Conservation (phyloP, 1,140 invertebrate species). For the Apis florea region DNA sequence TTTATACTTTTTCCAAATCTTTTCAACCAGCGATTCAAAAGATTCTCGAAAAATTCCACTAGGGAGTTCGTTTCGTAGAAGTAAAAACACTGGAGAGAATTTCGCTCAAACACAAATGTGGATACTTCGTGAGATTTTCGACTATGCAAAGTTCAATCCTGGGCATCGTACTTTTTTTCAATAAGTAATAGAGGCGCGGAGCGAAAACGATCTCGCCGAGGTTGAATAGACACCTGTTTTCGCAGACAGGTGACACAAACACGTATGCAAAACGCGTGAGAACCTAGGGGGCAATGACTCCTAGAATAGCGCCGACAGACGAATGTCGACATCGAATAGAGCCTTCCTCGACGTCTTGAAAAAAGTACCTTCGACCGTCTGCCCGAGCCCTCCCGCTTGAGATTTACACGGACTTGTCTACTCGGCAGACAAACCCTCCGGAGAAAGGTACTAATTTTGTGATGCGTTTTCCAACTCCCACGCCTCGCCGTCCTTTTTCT, state of each 20-base stretch:
- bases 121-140: not conserved
- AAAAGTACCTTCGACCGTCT: slow-evolving; percentile 57
- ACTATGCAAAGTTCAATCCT: not conserved
- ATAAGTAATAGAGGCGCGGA: slow-evolving; percentile 25
- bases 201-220: slow-evolving; percentile 58
- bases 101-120: not conserved
- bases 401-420: slow-evolving; percentile 26
- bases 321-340: slow-evolving; percentile 42
- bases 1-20: no score
- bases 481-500: no score
- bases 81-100: no score
- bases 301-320: slow-evolving; percentile 60
- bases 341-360: slow-evolving; percentile 49
- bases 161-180: slow-evolving; percentile 18
- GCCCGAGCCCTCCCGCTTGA: slow-evolving; percentile 3
- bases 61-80: not conserved
- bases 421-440: slow-evolving; percentile 1
- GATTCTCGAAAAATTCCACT: slow-evolving; percentile 23
- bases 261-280: slow-evolving; percentile 63
- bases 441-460: not conserved
- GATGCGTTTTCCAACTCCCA: not conserved
- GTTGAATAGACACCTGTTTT: slow-evolving; percentile 76
- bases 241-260: slow-evolving; percentile 67
- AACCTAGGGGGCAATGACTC: slow-evolving; percentile 71
- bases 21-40: no score